Evolutionary conservation across 2,888 invertebrate species (phyloP), one percentile per base, ranked within the genome.

Genomic region (Parapristionchus giblindavisi): DNA sequence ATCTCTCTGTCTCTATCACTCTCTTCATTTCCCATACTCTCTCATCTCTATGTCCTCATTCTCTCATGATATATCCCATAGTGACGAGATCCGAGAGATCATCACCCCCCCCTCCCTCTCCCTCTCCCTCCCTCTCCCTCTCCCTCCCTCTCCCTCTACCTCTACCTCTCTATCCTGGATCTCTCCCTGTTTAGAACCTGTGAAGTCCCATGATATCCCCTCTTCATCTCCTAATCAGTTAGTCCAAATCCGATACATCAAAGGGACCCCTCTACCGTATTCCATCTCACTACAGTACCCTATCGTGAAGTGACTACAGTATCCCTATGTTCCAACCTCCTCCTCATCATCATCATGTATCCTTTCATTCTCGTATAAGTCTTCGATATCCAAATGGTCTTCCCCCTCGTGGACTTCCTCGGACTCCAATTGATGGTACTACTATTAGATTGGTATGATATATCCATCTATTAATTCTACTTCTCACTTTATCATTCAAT

Each of bases 381-480:
- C 43, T 68, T 24, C 68, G 68, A 21, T 68, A 68, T 36, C 68
- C 68, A 3, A 17, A 32, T 24, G 34, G 51, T 29, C 27, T 29
- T 3, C 36, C 8, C 0, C 68, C 68, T 1, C 34, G 68, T 27
- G 68, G 68, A 5, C 68, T 68, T 0, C 48, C 68, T 36, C 43
- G 68, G 3, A 52, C 52, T 1, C 51, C 68, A 14, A 43, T 65
- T 52, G 51, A 68, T 21, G 48, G 21, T 14, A 21, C 65, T 48
- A 32, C 68, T 32, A 52, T 68, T 24, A 68, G 24, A 21, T 52
- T 68, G 68, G 68, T 68, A 68, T 34, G 68, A 17, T 52, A 29
- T 36, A 48, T 66, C 32, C 24, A 48, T 43, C 14, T 27, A 27
- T 3, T 11, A 17, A 17, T 5, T 6, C 58, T 32, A 21, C 58